phyloP scores from a whole-genome alignment of 1,140 invertebrate genomes.

The Drosophila tani region DNA sequence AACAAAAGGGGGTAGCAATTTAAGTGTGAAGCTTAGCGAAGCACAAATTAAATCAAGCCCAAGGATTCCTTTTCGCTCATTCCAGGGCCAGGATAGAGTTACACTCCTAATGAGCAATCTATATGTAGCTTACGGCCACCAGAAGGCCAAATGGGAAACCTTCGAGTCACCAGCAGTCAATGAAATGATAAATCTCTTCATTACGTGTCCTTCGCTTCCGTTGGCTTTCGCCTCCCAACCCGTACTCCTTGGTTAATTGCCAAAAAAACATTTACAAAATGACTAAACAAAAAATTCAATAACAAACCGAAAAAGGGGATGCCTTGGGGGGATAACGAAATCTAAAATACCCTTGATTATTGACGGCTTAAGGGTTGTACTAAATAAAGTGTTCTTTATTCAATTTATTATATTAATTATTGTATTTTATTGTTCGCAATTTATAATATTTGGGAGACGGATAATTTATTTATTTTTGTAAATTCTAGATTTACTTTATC shows the following conservation, averaged over 20 bases:
- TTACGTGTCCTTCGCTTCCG: slow-evolving; percentile 36
- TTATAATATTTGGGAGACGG: no score
- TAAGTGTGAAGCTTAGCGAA: slow-evolving; percentile 53
- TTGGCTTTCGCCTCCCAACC: slow-evolving; percentile 8
- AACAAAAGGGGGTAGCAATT: slow-evolving; percentile 39
- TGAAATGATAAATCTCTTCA: slow-evolving; percentile 55
- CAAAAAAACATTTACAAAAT: slow-evolving; percentile 60
- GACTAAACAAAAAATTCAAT: slow-evolving; percentile 67
- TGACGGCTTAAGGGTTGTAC: neutral
- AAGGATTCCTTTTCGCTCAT: slow-evolving; percentile 39
- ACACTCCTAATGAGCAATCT: slow-evolving; percentile 63
- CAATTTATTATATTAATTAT: no score
- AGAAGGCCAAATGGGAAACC: slow-evolving; percentile 25
- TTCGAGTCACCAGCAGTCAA: slow-evolving; percentile 50
- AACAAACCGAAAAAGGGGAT: slow-evolving; percentile 21
- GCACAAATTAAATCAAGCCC: slow-evolving; percentile 74
- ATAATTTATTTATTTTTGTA: no score
- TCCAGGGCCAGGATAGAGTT: slow-evolving; percentile 19
- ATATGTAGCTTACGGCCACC: slow-evolving; percentile 24
- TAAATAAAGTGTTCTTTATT: neutral
- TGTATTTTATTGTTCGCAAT: neutral
- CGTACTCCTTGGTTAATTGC: slow-evolving; percentile 54
- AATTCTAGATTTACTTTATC: no score
- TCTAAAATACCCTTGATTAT: slow-evolving; percentile 12
- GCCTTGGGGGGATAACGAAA: neutral